phyloP scores from a whole-genome alignment of 35 echinoderm and acorn worm genomes.

The Heliocidaris erythrogramma region DNA sequence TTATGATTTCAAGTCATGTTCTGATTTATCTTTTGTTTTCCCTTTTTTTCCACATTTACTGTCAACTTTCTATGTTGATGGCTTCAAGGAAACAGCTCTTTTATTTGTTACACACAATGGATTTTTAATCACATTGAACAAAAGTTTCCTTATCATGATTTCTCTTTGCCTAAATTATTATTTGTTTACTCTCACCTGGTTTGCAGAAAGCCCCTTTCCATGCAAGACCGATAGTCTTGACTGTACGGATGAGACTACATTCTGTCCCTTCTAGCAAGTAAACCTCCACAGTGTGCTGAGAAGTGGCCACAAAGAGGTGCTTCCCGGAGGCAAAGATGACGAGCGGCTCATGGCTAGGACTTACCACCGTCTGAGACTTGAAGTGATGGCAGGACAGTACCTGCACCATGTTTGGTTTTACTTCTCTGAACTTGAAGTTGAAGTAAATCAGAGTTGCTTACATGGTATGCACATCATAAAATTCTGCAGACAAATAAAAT shows the following conservation, averaged over 20 bases:
- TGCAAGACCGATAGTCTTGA: conserved; percentile 23
- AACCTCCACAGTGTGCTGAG: conserved; percentile 42
- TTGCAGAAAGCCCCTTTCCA: conserved; percentile 28
- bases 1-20: too few species aligned
- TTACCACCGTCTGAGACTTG: conserved; percentile 41
- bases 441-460: too few species aligned
- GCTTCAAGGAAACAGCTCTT: too few species aligned
- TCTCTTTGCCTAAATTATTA: too few species aligned
- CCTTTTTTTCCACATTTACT: too few species aligned
- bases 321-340: conserved; percentile 40
- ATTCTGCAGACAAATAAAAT: too few species aligned
- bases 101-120: too few species aligned
- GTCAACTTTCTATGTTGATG: too few species aligned
- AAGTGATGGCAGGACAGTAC: conserved; percentile 45
- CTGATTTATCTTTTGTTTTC: too few species aligned
- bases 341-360: conserved; percentile 40
- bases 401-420: conserved; percentile 26
- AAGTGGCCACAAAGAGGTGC: conserved; percentile 39
- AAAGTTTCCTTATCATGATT: too few species aligned
- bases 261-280: conserved; percentile 30
- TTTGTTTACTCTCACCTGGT: background rate
- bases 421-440: background rate
- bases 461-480: too few species aligned
- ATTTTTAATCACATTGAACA: too few species aligned
- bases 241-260: background rate